A percentile compares a stretch with the other conserved stretches of the same genome.
Conservation (phyloP, 2,113 vertebrate species). For the Mandrillus leucophaeus region DNA sequence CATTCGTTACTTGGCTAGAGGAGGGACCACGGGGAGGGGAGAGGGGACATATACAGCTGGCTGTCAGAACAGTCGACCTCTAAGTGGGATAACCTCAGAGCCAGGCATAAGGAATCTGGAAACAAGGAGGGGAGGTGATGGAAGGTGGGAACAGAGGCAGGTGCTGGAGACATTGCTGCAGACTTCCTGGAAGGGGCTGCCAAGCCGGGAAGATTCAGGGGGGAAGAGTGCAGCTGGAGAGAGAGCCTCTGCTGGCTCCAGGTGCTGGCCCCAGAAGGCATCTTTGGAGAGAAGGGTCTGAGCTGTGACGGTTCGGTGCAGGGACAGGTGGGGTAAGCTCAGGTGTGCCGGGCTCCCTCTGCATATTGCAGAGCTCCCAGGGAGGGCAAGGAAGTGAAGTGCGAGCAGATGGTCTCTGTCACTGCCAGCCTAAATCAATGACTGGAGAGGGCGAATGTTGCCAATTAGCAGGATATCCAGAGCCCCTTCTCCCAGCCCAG, state of each 20-base stretch:
- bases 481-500: background rate
- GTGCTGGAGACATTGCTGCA: background rate
- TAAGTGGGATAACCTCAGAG: background rate
- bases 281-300: background rate
- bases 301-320: background rate
- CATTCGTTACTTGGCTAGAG: background rate
- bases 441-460: background rate
- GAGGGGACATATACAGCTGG: background rate
- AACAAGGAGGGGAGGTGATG: background rate
- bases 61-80: background rate
- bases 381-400: background rate
- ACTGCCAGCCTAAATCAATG: background rate
- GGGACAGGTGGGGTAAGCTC: background rate
- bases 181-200: background rate
- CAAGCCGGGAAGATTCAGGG: background rate
- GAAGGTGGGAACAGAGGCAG: background rate
- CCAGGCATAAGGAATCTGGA: background rate
- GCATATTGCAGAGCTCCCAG: background rate
- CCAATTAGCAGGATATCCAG: background rate
- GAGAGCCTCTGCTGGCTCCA: background rate
- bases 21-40: background rate
- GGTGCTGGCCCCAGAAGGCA: background rate
- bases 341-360: background rate
- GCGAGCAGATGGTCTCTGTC: background rate
- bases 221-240: background rate